Evolutionary conservation across 2,888 invertebrate species (phyloP).

Genomic region (Drosophila merina): DNA sequence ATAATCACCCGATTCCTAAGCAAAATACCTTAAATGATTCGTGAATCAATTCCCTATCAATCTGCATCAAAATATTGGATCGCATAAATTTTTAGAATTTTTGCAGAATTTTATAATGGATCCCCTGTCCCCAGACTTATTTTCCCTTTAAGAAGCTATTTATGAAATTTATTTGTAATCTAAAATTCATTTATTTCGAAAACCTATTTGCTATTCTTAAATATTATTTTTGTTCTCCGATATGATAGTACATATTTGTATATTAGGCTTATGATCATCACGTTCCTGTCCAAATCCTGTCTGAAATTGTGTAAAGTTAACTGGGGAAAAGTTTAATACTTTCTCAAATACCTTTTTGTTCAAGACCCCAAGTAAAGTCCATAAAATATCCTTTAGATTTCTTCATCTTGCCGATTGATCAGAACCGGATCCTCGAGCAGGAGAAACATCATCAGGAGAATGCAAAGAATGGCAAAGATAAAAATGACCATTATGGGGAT

Average conservation of each 20-base stretch:
- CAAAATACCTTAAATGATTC: too few species aligned
- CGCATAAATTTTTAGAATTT: too few species aligned
- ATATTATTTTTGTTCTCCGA: too few species aligned
- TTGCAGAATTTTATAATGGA: too few species aligned
- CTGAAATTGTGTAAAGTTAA: neutral
- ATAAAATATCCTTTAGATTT: neutral
- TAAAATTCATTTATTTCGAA: too few species aligned
- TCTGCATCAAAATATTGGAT: too few species aligned
- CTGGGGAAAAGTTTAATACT: neutral
- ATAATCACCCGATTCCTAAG: too few species aligned
- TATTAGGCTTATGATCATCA: neutral
- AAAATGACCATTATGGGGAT: constrained; percentile 27
- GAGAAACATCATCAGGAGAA: constrained; percentile 25
- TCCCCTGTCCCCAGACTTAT: too few species aligned
- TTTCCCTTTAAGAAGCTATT: too few species aligned
- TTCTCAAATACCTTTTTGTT: neutral
- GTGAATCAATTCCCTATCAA: too few species aligned
- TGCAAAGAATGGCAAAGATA: constrained; percentile 19
- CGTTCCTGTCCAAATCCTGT: neutral
- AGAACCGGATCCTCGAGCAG: constrained; percentile 1
- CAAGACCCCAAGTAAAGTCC: neutral
- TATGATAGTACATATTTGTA: neutral
- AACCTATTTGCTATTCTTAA: too few species aligned
- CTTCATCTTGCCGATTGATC: constrained; percentile 1
- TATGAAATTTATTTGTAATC: too few species aligned